Base-by-base conservation (phyloP, 2,797 vertebrate species). In the Etheostoma perlongum region DNA sequence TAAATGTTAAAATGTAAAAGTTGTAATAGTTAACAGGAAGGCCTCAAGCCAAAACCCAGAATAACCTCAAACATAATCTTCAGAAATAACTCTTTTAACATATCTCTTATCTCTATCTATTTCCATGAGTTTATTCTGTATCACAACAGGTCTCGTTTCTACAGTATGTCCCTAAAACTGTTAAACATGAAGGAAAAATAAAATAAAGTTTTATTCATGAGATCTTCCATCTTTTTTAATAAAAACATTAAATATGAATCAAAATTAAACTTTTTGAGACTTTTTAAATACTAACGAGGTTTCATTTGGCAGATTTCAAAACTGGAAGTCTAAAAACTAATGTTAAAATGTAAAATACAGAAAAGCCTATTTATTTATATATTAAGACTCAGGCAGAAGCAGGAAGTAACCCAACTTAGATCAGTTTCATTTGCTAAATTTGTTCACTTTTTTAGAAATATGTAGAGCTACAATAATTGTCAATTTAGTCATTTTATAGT, bases 11-110 rank as follows among this genome's bases (percentile, higher is more conserved):
- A 52, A 51, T 65, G 5, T 7, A n/a, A 67, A 64, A 21, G 49
- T 72, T 73, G 8, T 58, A 69, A 51, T n/a, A 70, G 55, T 25
- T 71, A 21, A 47, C 51, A 74, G 51, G 27, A 63, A 79, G 74
- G 69, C 70, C 82, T 81, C 9, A 2, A 66, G 4, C 23, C 30
- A 77, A 67, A 63, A 67, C 15, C 66, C 21, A 36, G 8, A 49
- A 60, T 7, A n/a, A 47, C 15, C 15, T 47, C 6, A 18, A 46
- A 49, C 4, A 49, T 4, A 70, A 21, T 19, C 25, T 55, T 23
- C 6, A 67, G 18, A 53, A 68, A 65, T 33, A 47, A 74, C 2
- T 5, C 18, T 46, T 40, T 55, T 1, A 44, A 67, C 40, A 55
- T 21, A 23, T 36, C 9, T 13, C 14, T 44, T 40, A 36, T 25